Evolutionary conservation across 1,140 invertebrate species (phyloP).

Genomic region (Meteorus sp.): DNA sequence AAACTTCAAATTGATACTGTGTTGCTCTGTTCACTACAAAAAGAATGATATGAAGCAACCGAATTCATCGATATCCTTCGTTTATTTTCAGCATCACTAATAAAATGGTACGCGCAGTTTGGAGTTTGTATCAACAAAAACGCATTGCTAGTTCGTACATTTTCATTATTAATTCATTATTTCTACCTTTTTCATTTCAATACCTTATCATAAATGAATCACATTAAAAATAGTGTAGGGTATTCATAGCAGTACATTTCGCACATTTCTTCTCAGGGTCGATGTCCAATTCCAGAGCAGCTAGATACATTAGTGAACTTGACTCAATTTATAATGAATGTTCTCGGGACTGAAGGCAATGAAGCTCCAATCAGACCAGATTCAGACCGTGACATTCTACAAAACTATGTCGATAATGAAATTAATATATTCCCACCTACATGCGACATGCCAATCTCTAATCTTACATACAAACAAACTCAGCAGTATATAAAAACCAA

Average conservation of each 20-base stretch:
- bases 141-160: slow-evolving; percentile 30
- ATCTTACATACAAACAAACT: neutral
- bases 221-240: neutral
- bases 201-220: too few species aligned
- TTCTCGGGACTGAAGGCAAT: neutral
- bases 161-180: neutral
- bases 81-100: slow-evolving; percentile 28
- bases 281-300: slow-evolving; percentile 29
- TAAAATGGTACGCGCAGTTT: slow-evolving; percentile 30
- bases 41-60: neutral
- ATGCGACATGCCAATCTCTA: neutral
- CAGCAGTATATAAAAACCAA: neutral
- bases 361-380: neutral
- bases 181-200: too few species aligned
- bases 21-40: neutral
- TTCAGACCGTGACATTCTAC: neutral
- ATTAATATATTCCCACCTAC: slow-evolving; percentile 7
- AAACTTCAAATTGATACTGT: neutral
- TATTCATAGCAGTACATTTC: slow-evolving; percentile 5
- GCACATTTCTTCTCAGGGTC: slow-evolving; percentile 27
- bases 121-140: slow-evolving; percentile 31
- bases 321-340: slow-evolving; percentile 25
- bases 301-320: slow-evolving; percentile 26
- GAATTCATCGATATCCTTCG: neutral
- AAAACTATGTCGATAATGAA: slow-evolving; percentile 6